phyloP scores from a whole-genome alignment of 2,797 vertebrate species.

The Tapera naevia region DNA sequence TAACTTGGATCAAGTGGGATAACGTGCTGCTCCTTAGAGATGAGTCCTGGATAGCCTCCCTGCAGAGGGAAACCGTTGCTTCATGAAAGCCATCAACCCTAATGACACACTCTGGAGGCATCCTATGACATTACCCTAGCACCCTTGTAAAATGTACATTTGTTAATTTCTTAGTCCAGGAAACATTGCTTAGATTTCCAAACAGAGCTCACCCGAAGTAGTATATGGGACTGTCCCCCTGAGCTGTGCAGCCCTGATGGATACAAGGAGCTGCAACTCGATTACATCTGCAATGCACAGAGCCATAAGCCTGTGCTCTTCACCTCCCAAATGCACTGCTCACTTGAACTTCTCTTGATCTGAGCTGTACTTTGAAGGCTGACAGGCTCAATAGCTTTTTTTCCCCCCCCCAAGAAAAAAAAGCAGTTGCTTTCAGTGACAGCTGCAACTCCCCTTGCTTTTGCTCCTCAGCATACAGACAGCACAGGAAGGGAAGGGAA shows the following conservation, averaged over 20 bases:
- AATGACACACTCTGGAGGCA: rapidly evolving
- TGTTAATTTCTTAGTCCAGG: not conserved
- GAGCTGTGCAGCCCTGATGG: rapidly evolving
- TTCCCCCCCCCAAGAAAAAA: rapidly evolving
- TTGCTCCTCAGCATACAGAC: not conserved
- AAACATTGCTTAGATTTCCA: not conserved
- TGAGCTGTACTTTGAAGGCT: not conserved
- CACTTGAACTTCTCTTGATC: not conserved
- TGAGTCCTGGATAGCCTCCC: not conserved
- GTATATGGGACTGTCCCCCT: rapidly evolving
- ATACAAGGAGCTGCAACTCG: rapidly evolving
- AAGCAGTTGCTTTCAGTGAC: not conserved
- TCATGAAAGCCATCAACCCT: not conserved
- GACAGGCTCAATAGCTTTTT: not conserved
- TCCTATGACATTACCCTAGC: not conserved
- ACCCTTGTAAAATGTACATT: not conserved
- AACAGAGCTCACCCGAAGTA: not conserved
- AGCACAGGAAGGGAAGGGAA: not conserved
- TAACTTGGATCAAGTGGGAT: not conserved
- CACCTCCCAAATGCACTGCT: not conserved
- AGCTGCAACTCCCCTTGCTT: not conserved
- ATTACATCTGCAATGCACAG: too few relatives aligned
- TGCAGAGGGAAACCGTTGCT: not conserved
- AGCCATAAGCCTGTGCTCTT: not conserved
- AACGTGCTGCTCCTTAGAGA: not conserved